phyloP scores from a whole-genome alignment of 2,113 vertebrate genomes.

The Lutjanus erythropterus region DNA sequence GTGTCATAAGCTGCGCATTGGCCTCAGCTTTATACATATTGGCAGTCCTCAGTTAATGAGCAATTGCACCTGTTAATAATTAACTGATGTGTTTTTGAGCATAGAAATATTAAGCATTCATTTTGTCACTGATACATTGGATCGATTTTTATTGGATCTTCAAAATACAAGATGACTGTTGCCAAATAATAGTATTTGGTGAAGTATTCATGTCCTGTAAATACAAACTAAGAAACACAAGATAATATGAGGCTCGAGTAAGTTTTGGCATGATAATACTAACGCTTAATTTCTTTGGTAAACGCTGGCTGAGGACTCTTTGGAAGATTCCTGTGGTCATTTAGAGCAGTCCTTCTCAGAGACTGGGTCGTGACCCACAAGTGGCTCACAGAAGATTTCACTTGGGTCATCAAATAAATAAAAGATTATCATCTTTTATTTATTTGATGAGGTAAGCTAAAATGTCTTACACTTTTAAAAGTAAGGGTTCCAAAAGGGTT shows the following conservation, averaged over 20 bases:
- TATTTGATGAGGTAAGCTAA: too few species aligned
- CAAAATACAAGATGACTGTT: neutral
- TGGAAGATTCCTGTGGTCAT: too few species aligned
- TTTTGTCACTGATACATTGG: too few species aligned
- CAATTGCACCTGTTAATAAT: neutral
- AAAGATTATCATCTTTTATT: too few species aligned
- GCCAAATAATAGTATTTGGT: neutral
- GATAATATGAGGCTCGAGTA: neutral
- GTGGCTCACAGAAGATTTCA: too few species aligned
- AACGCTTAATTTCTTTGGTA: neutral
- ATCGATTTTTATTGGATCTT: neutral
- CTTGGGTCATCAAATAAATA: too few species aligned
- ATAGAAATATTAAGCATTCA: too few species aligned
- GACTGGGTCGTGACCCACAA: too few species aligned
- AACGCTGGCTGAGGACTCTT: neutral
- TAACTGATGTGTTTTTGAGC: neutral
- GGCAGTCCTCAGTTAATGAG: neutral
- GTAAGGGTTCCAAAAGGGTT: too few species aligned
- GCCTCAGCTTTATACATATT: neutral
- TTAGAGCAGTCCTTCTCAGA: too few species aligned
- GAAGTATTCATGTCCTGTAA: neutral
- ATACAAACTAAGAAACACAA: neutral
- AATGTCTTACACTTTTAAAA: too few species aligned
- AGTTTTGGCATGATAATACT: neutral
- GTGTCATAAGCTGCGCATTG: neutral